Percentiles rank a stretch among this genome's conserved stretches.
These are phyloP conservation scores for Drosophila multiciliata DNA, from an alignment of 2,888 invertebrate genomes.

Conservation along the genomic window DNA sequence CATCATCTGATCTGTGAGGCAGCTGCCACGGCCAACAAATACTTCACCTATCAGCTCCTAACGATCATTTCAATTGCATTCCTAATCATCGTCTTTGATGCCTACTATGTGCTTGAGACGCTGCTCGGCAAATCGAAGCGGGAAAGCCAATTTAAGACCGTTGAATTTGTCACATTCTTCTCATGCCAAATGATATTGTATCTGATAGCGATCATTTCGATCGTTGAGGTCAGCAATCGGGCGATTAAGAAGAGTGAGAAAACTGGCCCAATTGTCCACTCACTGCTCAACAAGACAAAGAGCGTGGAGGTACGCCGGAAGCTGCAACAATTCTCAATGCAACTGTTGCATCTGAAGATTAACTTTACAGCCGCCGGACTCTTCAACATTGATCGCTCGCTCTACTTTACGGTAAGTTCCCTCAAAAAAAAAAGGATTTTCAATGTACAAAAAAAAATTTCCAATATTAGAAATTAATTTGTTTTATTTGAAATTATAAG, in stretches of 20 bases:
- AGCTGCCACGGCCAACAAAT: slow-evolving; percentile 84
- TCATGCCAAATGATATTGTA: slow-evolving; percentile 84
- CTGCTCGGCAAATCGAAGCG: slow-evolving; percentile 83
- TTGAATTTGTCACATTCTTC: slow-evolving; percentile 84
- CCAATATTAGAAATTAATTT: neutral
- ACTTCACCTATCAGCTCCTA: slow-evolving; percentile 84
- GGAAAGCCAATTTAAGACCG: slow-evolving; percentile 83
- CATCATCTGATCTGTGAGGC: slow-evolving; percentile 84
- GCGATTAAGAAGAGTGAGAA: slow-evolving; percentile 84
- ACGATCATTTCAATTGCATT: slow-evolving; percentile 85
- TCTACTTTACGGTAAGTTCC: slow-evolving; percentile 84
- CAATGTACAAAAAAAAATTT: neutral
- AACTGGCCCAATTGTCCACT: slow-evolving; percentile 83
- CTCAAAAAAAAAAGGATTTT: too few relatives aligned
- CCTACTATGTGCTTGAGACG: slow-evolving; percentile 84
- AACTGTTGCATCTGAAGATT: slow-evolving; percentile 84
- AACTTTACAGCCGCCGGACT: slow-evolving; percentile 85
- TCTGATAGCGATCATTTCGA: slow-evolving; percentile 83
- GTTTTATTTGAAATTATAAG: neutral
- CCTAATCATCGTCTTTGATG: slow-evolving; percentile 85
- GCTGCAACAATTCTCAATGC: slow-evolving; percentile 84
- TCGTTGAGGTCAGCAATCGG: slow-evolving; percentile 84
- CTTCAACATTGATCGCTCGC: slow-evolving; percentile 84
- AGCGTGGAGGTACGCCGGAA: slow-evolving; percentile 81
- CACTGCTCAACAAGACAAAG: slow-evolving; percentile 81